Percentiles rank a stretch among this genome's conserved stretches.
Conservation (phyloP, 23 tunicate species). For the Ascidia mentula region DNA sequence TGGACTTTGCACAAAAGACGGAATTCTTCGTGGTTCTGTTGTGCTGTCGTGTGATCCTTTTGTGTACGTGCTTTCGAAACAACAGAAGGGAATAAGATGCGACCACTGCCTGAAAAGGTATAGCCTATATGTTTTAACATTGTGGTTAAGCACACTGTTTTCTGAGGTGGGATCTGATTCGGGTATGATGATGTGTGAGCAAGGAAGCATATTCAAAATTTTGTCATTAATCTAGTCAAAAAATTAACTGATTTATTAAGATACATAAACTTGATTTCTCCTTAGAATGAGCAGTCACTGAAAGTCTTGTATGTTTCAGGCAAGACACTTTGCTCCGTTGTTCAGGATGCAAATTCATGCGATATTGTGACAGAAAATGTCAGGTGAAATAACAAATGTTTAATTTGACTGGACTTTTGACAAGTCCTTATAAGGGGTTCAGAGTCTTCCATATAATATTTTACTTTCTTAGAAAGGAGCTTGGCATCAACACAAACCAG, state of each 20-base stretch:
- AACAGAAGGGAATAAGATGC: conserved; percentile 76
- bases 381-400: conserved; percentile 29
- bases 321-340: conserved; percentile 70
- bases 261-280: too few relatives aligned
- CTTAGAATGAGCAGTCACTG: too few relatives aligned
- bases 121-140: too few relatives aligned
- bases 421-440: background rate
- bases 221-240: too few relatives aligned
- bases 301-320: too few relatives aligned
- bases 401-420: background rate
- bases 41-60: conserved; percentile 60
- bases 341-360: conserved; percentile 88
- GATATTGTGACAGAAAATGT: conserved; percentile 67
- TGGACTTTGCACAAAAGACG: conserved; percentile 33
- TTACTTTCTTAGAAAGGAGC: conserved; percentile 57
- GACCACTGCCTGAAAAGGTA: conserved; percentile 68
- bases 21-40: conserved; percentile 41
- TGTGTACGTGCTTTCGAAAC: conserved; percentile 57
- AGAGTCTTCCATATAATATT: background rate
- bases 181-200: too few relatives aligned
- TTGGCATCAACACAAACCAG: conserved; percentile 75
- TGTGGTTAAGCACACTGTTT: too few relatives aligned
- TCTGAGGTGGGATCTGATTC: background rate
- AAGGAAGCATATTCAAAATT: too few relatives aligned
- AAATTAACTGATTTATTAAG: too few relatives aligned